These are phyloP conservation scores for Euplagia quadripunctaria DNA, from an alignment of 2,888 invertebrate species.

Conservation along the genomic window DNA sequence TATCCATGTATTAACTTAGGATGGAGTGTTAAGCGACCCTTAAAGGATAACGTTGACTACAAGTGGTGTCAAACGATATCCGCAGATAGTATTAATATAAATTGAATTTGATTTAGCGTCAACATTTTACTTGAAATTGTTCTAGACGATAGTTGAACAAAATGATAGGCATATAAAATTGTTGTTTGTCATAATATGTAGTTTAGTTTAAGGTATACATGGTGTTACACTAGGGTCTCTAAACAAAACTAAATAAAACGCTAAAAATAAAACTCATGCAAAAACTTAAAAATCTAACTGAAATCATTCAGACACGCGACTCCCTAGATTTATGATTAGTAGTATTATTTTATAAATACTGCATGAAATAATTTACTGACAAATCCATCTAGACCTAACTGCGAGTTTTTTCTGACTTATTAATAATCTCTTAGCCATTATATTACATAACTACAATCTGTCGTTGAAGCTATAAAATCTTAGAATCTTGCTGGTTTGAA, in stretches of 20 bases:
- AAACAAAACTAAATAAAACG: neutral
- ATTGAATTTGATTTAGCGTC: slow-evolving; percentile 3
- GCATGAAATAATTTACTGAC: no score
- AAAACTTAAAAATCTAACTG: neutral
- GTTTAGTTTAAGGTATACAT: no score
- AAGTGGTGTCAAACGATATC: slow-evolving; percentile 17
- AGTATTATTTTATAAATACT: no score
- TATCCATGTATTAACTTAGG: neutral
- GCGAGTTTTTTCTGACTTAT: neutral
- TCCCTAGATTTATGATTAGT: no score
- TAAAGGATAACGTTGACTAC: slow-evolving; percentile 15
- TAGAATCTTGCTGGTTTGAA: neutral
- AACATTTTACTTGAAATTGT: neutral
- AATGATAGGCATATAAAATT: neutral
- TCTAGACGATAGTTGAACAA: neutral
- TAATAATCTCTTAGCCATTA: neutral
- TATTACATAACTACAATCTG: neutral
- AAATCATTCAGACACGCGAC: neutral
- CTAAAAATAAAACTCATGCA: neutral
- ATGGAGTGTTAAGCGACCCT: slow-evolving; percentile 5
- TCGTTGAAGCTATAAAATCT: neutral
- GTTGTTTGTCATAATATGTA: no score
- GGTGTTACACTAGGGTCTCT: neutral
- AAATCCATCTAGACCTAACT: no score
- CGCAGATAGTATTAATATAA: slow-evolving; percentile 3